Conservation (phyloP, 2,888 invertebrate species). For the Lutraria lutraria region DNA sequence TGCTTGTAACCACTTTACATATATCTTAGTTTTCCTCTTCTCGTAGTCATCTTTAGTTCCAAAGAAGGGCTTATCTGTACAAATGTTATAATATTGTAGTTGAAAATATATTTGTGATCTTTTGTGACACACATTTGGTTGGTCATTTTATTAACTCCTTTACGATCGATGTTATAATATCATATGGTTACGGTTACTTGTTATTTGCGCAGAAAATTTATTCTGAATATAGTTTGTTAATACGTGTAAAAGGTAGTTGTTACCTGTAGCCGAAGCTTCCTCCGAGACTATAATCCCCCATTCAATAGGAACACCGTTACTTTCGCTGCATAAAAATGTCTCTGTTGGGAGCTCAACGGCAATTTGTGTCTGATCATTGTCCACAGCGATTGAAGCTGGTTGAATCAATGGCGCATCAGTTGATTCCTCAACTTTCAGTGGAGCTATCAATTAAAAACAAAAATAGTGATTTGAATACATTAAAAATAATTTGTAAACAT, state of each 20-base stretch:
- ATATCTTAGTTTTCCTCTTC: not conserved
- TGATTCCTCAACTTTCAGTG: not conserved
- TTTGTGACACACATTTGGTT: too few species aligned
- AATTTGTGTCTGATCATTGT: slow-evolving; percentile 24
- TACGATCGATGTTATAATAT: too few species aligned
- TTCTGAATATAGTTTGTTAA: not conserved
- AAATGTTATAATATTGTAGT: not conserved
- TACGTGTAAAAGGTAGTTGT: not conserved
- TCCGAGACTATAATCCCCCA: slow-evolving; percentile 41
- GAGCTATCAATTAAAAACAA: not conserved
- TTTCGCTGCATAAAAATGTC: slow-evolving; percentile 3
- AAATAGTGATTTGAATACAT: not conserved
- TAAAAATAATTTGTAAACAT: too few species aligned
- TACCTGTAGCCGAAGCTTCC: slow-evolving; percentile 26
- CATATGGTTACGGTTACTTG: too few species aligned
- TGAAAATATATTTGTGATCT: too few species aligned
- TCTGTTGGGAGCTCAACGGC: slow-evolving; percentile 8
- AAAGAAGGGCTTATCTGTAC: slow-evolving; percentile 11
- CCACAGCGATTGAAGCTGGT: not conserved
- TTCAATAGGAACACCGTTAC: slow-evolving; percentile 1
- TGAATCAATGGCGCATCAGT: not conserved
- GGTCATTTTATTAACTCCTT: too few species aligned
- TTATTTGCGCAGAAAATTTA: too few species aligned
- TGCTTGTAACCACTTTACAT: slow-evolving; percentile 29
- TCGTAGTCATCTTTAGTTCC: slow-evolving; percentile 15